phyloP scores from a whole-genome alignment of 2,113 vertebrate genomes.

The Recurvirostra avosetta region DNA sequence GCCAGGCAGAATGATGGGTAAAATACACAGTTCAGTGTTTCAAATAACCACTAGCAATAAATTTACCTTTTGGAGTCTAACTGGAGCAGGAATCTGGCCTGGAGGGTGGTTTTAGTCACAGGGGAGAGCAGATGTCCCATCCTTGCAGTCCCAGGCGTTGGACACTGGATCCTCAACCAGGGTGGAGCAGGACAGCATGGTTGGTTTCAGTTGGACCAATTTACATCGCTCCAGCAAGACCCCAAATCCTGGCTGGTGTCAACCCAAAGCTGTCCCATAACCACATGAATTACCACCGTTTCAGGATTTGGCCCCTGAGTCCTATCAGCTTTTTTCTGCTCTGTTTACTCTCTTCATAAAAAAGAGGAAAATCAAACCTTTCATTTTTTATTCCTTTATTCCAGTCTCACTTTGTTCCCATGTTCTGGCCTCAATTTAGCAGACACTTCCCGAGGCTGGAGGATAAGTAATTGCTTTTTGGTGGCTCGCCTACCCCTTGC shows the following conservation, averaged over 20 bases:
- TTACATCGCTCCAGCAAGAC: neutral
- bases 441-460: neutral
- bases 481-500: neutral
- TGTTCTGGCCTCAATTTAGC: neutral
- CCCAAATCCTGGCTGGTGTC: neutral
- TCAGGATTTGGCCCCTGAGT: neutral
- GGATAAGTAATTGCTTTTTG: slow-evolving; percentile 20
- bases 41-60: slow-evolving; percentile 2
- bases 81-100: neutral
- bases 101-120: neutral
- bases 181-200: neutral
- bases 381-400: neutral
- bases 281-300: neutral
- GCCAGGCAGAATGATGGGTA: neutral
- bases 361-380: neutral
- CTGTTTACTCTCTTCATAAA: neutral
- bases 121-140: neutral
- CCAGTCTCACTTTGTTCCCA: neutral
- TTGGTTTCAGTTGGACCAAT: neutral
- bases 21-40: neutral
- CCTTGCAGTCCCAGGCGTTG: neutral
- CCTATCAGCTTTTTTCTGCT: neutral
- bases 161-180: neutral
- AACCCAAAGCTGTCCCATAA: neutral
- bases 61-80: slow-evolving; percentile 13